These are phyloP conservation scores for Drosophila paucipuncta DNA, from an alignment of 2,888 invertebrate species.

Conservation along the genomic window DNA sequence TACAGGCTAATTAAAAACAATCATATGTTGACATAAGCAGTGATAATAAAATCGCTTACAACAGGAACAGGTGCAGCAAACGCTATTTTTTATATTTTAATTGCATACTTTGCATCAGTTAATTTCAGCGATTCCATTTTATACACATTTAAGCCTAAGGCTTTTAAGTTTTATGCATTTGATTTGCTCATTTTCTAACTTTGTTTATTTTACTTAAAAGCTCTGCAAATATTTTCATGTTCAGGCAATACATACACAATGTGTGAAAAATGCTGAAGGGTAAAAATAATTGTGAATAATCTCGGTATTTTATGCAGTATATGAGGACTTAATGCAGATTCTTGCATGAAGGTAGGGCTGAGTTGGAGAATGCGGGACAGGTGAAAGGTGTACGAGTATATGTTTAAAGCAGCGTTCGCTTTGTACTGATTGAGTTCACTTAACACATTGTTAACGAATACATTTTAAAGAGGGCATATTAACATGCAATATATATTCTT, in stretches of 20 bases:
- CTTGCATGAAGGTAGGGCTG: no score
- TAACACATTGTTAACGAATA: not conserved
- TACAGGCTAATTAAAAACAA: slow-evolving; percentile 56
- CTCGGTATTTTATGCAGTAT: slow-evolving; percentile 27
- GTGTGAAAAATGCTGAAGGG: slow-evolving; percentile 50
- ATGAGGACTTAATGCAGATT: not conserved
- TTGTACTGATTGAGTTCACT: not conserved
- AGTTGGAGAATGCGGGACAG: no score
- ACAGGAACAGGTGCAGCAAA: slow-evolving; percentile 7
- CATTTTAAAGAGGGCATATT: not conserved
- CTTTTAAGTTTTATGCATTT: not conserved
- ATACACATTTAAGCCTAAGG: not conserved
- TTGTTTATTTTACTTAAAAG: slow-evolving; percentile 32
- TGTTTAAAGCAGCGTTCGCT: not conserved
- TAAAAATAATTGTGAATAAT: slow-evolving; percentile 60
- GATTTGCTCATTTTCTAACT: not conserved
- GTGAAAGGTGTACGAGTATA: not conserved
- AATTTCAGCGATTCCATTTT: not conserved
- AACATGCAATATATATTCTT: not conserved
- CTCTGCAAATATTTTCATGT: slow-evolving; percentile 44
- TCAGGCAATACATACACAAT: slow-evolving; percentile 25
- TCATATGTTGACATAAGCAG: slow-evolving; percentile 25
- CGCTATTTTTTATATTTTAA: not conserved
- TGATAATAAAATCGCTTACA: slow-evolving; percentile 3
- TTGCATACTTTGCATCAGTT: not conserved